phyloP scores from a whole-genome alignment of 92 coral and sea anemone species.

The Diadumene lineata region DNA sequence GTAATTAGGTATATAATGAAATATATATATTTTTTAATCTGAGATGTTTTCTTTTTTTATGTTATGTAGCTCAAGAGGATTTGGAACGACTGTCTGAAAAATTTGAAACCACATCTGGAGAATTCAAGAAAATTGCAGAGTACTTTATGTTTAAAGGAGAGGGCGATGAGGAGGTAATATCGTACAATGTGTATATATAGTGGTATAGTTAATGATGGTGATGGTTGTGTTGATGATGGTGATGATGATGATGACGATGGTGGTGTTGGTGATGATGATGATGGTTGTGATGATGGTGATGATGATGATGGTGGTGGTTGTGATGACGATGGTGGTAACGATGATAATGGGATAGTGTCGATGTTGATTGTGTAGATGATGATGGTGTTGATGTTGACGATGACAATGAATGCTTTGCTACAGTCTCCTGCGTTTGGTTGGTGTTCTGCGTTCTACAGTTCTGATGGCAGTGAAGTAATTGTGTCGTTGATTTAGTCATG shows the following conservation, averaged over 20 bases:
- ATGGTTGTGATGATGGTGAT: not conserved
- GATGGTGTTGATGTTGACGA: not conserved
- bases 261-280: not conserved
- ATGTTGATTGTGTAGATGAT: not conserved
- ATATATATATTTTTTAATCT: not conserved
- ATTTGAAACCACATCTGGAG: slow-evolving; percentile 72
- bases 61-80: slow-evolving; percentile 61
- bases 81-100: slow-evolving; percentile 63
- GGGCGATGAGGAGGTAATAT: slow-evolving; percentile 58
- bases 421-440: not conserved
- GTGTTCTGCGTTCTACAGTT: too few species aligned
- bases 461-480: too few species aligned
- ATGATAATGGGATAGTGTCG: not conserved
- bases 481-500: too few species aligned
- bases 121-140: slow-evolving; percentile 65
- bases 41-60: not conserved
- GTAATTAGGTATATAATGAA: too few species aligned
- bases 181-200: too few species aligned
- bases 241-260: not conserved
- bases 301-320: not conserved
- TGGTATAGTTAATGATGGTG: not conserved
- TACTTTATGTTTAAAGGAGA: slow-evolving; percentile 80
- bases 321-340: not conserved
- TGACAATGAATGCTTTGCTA: not conserved
- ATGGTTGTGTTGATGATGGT: not conserved